A percentile compares a stretch with the other conserved stretches of the same genome.
These are phyloP conservation scores for Exaiptasia diaphana DNA, from an alignment of 64 coral and sea anemone genomes.

Conservation along the genomic window DNA sequence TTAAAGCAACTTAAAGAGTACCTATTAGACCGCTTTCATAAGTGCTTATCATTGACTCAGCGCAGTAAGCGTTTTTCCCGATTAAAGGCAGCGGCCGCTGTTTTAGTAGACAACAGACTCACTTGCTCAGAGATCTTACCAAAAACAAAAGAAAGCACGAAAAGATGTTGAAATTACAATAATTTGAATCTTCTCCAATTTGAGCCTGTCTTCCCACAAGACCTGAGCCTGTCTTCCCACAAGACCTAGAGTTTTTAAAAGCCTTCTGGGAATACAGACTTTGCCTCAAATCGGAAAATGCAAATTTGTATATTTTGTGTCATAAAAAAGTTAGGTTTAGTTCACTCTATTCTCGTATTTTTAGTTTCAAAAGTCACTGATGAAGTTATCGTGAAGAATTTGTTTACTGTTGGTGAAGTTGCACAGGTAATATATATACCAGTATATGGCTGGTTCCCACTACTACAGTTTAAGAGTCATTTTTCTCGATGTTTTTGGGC, in stretches of 20 bases:
- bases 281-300: not conserved
- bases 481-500: not conserved
- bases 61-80: too few relatives aligned
- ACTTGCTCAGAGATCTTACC: too few relatives aligned
- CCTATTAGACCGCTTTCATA: too few relatives aligned
- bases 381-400: slow-evolving; percentile 69
- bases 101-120: too few relatives aligned
- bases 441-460: not conserved
- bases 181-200: too few relatives aligned
- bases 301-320: not conserved
- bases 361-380: slow-evolving; percentile 24
- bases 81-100: too few relatives aligned
- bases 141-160: too few relatives aligned
- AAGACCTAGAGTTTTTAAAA: not conserved
- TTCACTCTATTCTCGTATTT: not conserved
- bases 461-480: not conserved
- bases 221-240: too few relatives aligned
- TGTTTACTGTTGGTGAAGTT: slow-evolving; percentile 94
- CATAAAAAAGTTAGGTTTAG: not conserved
- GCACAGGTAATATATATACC: slow-evolving; percentile 71
- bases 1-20: too few relatives aligned
- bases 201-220: too few relatives aligned
- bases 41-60: too few relatives aligned
- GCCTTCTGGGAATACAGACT: not conserved
- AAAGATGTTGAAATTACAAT: too few relatives aligned